Evolutionary conservation across 2,797 vertebrate genomes (phyloP), one percentile per base, ranked within the genome.

Genomic region (Tenualosa ilisha): DNA sequence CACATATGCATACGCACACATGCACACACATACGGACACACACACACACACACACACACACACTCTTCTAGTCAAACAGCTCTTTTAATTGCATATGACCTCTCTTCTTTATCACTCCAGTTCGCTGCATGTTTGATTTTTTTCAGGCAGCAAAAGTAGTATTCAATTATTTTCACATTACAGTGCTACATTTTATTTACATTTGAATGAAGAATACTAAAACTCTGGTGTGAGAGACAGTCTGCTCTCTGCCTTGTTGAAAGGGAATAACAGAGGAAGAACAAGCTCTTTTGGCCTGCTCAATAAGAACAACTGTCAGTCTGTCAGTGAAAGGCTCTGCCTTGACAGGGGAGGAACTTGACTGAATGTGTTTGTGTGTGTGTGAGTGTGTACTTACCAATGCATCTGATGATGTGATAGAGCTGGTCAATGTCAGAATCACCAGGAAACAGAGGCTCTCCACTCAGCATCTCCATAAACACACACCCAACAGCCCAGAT

Each of bases 381-480:
- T 72, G 26, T 68, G n/a, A n/a, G n/a, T n/a, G 68, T 75, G 3
- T 46, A 3, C 95, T 96, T 92, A 98, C 97, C 97, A 68, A 98
- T 94, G 92, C 96, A 97, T 79, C 88, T 93, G 89, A 96, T 94
- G 84, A 98, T 97, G 87, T 95, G 96, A 90, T 97, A 95, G 40
- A 99, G 94, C 84, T 99, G 97, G 89, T 98, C 97, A 26, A 98
- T 96, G 89, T 98, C 97, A 0, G 97, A 98, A 85, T 98, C 96
- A 86, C 97, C 97, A 0, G 97, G 97, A 89, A 97, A 98, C 81
- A 98, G 91, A 6, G 97, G 95, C 53, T 97, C 94, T 83, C 96
- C 96, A 3, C 95, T 96, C 50, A 98, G 89, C 97, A 97, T 97
- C 94, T 98, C 97, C 6, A 96, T 93, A 37, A 96, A 90, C 92